These are phyloP conservation scores for Engystomops pustulosus DNA, from an alignment of 2,113 vertebrate species.

Conservation along the genomic window DNA sequence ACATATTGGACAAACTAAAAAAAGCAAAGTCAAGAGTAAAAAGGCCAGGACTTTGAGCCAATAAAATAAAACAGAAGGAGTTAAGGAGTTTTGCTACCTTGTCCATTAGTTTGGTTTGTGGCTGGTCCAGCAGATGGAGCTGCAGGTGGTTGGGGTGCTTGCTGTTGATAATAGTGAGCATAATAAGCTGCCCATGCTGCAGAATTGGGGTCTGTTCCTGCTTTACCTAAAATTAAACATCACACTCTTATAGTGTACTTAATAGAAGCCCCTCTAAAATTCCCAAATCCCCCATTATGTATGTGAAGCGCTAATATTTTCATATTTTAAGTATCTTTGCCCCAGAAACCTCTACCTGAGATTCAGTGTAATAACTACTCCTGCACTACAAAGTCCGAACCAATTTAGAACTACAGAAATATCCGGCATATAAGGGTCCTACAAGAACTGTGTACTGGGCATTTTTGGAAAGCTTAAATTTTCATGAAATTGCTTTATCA, in stretches of 20 bases:
- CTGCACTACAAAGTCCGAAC: no score
- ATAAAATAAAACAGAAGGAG: neutral
- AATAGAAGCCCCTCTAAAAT: slow-evolving; percentile 28
- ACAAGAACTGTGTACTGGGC: no score
- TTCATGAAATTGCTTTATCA: no score
- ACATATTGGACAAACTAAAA: neutral
- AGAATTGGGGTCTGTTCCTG: slow-evolving; percentile 95
- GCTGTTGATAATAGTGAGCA: slow-evolving; percentile 96
- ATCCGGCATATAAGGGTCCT: no score
- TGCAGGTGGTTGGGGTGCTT: slow-evolving; percentile 90
- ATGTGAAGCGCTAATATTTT: no score
- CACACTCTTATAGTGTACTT: slow-evolving; percentile 37
- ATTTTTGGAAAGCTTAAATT: no score
- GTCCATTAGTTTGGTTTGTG: slow-evolving; percentile 90
- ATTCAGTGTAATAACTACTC: no score
- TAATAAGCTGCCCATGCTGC: slow-evolving; percentile 99
- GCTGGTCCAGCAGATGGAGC: slow-evolving; percentile 87
- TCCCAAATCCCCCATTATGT: slow-evolving; percentile 53
- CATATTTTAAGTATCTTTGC: no score
- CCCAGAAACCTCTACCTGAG: no score
- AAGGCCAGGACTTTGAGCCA: no score
- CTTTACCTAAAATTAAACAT: slow-evolving; percentile 83
- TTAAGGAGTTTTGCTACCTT: slow-evolving; percentile 79
- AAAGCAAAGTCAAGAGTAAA: neutral
- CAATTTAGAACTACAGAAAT: no score